Evolutionary conservation across 2,113 vertebrate species (phyloP).

Genomic region (Rhea americana): DNA sequence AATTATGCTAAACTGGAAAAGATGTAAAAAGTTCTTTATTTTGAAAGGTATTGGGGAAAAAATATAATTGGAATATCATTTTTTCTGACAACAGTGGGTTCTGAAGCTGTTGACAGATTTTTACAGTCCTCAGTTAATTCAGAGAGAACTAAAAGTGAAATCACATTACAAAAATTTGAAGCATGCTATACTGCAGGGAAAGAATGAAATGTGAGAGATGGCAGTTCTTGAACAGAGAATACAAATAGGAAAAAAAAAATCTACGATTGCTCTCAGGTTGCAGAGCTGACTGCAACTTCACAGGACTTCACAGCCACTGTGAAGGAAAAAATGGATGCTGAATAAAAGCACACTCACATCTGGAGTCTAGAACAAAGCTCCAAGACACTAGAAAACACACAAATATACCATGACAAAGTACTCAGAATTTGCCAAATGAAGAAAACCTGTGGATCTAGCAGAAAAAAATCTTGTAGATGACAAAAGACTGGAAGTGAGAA

Average conservation of each 20-base stretch:
- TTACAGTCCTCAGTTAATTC: neutral
- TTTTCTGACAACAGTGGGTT: neutral
- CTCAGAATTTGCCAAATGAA: neutral
- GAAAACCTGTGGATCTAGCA: neutral
- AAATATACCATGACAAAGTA: neutral
- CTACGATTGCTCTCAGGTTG: neutral
- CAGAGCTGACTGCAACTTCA: too few species aligned
- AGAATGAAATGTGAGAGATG: neutral
- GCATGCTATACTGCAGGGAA: accelerated
- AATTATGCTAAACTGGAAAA: neutral
- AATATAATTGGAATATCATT: neutral
- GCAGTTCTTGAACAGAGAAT: neutral
- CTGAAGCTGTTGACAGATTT: neutral
- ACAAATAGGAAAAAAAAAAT: neutral
- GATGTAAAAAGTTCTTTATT: neutral
- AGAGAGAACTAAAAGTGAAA: neutral
- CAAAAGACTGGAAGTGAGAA: neutral
- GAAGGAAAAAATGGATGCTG: neutral
- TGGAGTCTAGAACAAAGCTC: neutral
- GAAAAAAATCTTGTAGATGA: neutral
- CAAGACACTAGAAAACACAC: neutral
- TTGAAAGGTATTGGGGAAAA: neutral
- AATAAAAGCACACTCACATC: accelerated
- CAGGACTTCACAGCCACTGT: too few species aligned
- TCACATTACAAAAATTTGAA: neutral